phyloP scores from a whole-genome alignment of 2,888 invertebrate species.

The Cryptophagus acutangulus region DNA sequence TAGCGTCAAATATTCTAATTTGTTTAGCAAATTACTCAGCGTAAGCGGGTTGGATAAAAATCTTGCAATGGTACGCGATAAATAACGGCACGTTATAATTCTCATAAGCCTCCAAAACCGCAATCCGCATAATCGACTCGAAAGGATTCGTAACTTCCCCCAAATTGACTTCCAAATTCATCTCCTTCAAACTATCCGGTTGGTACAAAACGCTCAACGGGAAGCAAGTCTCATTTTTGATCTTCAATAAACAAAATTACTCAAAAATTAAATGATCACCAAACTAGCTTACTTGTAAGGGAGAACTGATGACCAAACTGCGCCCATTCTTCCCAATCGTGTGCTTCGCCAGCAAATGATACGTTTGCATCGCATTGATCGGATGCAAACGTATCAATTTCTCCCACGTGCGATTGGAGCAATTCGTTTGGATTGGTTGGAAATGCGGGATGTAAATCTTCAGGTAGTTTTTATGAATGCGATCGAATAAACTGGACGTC shows the following conservation, averaged over 20 bases:
- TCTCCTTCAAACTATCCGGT: slow-evolving; percentile 62
- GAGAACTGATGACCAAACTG: slow-evolving; percentile 64
- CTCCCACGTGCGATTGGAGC: slow-evolving; percentile 59
- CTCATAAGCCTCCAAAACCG: slow-evolving; percentile 69
- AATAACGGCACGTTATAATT: slow-evolving; percentile 71
- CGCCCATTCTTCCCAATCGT: slow-evolving; percentile 54
- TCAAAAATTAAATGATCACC: too few species aligned
- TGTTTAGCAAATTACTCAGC: slow-evolving; percentile 69
- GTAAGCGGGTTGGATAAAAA: slow-evolving; percentile 69
- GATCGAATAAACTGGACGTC: slow-evolving; percentile 55
- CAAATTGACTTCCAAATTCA: slow-evolving; percentile 55
- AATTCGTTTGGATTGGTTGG: slow-evolving; percentile 59
- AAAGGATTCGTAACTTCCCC: slow-evolving; percentile 71
- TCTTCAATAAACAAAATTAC: slow-evolving; percentile 47
- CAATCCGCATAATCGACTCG: slow-evolving; percentile 66
- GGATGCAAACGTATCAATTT: slow-evolving; percentile 64
- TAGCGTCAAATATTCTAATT: too few species aligned
- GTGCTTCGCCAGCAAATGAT: slow-evolving; percentile 66
- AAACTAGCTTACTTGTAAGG: slow-evolving; percentile 59
- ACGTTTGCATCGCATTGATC: slow-evolving; percentile 52
- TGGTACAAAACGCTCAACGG: slow-evolving; percentile 71
- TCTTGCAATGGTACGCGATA: slow-evolving; percentile 74
- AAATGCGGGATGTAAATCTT: slow-evolving; percentile 61
- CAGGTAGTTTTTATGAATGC: slow-evolving; percentile 62
- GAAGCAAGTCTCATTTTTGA: slow-evolving; percentile 73